Evolutionary conservation across 2,113 vertebrate species (phyloP).

Genomic region (Halichoerus grypus): DNA sequence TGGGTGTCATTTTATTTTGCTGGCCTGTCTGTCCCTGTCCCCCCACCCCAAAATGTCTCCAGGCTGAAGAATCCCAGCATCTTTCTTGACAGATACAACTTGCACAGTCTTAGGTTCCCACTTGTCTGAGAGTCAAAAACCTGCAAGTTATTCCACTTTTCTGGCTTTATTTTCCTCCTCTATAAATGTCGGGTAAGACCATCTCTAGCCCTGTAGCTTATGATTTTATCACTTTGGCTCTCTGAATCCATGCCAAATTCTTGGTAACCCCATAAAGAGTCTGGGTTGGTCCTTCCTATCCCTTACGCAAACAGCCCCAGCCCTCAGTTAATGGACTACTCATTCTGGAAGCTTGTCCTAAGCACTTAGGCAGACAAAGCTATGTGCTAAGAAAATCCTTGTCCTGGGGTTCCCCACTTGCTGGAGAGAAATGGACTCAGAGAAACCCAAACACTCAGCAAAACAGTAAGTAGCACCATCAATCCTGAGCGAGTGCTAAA

Average conservation of each 20-base stretch:
- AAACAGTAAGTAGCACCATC: background rate
- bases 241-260: slow-evolving; percentile 56
- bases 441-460: slow-evolving; percentile 9
- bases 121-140: background rate
- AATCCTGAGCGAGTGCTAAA: background rate
- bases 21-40: background rate
- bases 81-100: background rate
- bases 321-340: slow-evolving; percentile 36
- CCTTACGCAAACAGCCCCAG: slow-evolving; percentile 12
- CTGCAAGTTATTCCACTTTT: slow-evolving; percentile 2
- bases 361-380: background rate
- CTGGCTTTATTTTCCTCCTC: slow-evolving; percentile 47
- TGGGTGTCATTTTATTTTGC: background rate
- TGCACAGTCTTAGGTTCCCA: background rate
- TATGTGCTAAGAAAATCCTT: background rate
- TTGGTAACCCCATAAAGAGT: slow-evolving; percentile 28
- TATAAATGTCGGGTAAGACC: background rate
- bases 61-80: background rate
- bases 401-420: background rate
- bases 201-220: slow-evolving; percentile 7
- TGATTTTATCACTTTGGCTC: slow-evolving; percentile 48
- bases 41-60: background rate
- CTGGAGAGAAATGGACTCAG: background rate
- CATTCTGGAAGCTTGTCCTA: background rate
- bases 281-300: slow-evolving; percentile 22